A percentile compares a stretch with the other conserved stretches of the same genome.
phyloP scores from a whole-genome alignment of 1,140 invertebrate genomes.

The Conopomorpha cramerella region DNA sequence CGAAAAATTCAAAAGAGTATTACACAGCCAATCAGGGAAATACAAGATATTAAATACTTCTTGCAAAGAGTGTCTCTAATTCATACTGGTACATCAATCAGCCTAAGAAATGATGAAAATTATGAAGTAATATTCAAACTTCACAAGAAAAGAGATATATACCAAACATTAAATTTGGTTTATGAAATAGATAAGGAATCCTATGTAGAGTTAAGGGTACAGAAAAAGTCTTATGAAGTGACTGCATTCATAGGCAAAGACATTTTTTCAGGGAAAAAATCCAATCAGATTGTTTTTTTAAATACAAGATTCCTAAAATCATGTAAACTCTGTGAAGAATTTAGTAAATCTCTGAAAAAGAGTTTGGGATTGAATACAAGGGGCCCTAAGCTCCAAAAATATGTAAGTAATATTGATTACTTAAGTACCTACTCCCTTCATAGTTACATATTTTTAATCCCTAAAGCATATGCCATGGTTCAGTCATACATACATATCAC shows the following conservation, averaged over 20 bases:
- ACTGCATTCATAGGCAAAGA: constrained; percentile 61
- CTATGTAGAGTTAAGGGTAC: constrained; percentile 54
- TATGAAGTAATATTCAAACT: constrained; percentile 63
- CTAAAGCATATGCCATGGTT: no score
- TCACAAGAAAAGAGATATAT: constrained; percentile 55
- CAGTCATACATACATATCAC: no score
- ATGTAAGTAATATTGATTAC: no score
- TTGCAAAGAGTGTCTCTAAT: constrained; percentile 64
- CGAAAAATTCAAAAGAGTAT: constrained; percentile 65
- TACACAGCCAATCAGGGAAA: constrained; percentile 57
- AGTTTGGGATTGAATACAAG: no score
- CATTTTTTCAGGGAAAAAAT: constrained; percentile 36
- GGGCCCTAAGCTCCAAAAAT: no score
- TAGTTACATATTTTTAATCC: no score
- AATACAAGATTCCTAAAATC: no score
- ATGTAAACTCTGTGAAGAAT: no score
- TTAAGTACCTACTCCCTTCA: no score
- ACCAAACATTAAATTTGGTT: constrained; percentile 56
- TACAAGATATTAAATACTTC: constrained; percentile 60
- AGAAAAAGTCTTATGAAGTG: constrained; percentile 57
- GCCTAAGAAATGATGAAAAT: constrained; percentile 64
- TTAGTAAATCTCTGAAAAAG: no score
- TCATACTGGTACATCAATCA: constrained; percentile 63
- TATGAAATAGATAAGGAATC: constrained; percentile 45
- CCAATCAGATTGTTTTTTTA: no score